Percentiles rank a stretch among this genome's conserved stretches.
Evolutionary conservation across 64 coral and sea anemone species (phyloP).

Genomic region (Stichodactyla mertensii): DNA sequence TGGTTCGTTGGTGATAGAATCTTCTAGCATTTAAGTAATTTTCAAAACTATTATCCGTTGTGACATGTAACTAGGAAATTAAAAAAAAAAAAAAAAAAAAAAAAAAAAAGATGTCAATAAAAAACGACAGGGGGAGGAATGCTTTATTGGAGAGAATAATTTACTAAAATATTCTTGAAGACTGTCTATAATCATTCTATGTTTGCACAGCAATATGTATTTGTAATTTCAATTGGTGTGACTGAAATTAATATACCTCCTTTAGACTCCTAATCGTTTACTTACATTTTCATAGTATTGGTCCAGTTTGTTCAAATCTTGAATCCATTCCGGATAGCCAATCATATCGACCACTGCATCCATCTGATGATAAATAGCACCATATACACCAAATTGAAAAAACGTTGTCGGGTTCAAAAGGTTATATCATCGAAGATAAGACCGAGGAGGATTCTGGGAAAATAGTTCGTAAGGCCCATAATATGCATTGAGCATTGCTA

Average conservation of each 20-base stretch:
- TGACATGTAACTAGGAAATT: conserved; percentile 47
- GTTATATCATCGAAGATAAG: too few relatives aligned
- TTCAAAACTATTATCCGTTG: conserved; percentile 63
- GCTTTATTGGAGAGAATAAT: too few relatives aligned
- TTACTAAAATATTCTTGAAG: too few relatives aligned
- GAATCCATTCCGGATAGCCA: conserved; percentile 88
- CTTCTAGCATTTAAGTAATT: conserved; percentile 84
- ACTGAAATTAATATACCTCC: too few relatives aligned
- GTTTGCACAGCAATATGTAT: too few relatives aligned
- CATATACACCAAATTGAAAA: too few relatives aligned
- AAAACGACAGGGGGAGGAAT: neutral
- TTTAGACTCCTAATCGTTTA: neutral
- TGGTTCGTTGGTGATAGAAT: conserved; percentile 87
- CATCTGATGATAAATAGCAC: conserved; percentile 30
- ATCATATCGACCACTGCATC: conserved; percentile 89
- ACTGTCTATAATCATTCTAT: too few relatives aligned
- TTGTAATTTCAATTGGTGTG: too few relatives aligned
- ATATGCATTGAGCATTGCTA: too few relatives aligned
- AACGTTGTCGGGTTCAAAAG: too few relatives aligned
- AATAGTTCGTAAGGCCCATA: too few relatives aligned
- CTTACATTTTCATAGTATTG: conserved; percentile 93
- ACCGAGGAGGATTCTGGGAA: too few relatives aligned
- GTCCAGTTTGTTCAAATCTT: conserved; percentile 62
- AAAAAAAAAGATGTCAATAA: neutral
- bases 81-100: neutral